phyloP scores from a whole-genome alignment of 2,888 invertebrate species.

The Allolobophora icterica region DNA sequence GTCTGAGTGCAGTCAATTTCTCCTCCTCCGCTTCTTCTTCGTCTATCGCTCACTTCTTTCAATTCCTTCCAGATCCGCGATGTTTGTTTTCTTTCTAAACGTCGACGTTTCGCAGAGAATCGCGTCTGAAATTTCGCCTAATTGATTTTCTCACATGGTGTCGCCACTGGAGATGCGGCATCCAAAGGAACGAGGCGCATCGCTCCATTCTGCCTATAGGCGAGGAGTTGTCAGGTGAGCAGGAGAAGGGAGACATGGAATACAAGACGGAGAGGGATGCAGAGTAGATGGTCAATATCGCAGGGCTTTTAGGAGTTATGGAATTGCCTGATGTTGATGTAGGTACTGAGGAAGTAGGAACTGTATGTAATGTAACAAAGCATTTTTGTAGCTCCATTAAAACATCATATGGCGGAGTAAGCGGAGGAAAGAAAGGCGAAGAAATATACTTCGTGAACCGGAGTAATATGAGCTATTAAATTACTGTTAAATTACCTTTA shows the following conservation, averaged over 20 bases:
- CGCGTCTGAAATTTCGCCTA: conserved; percentile 18
- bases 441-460: too few relatives aligned
- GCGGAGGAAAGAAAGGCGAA: too few relatives aligned
- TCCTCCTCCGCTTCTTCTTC: background rate
- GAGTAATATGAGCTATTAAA: too few relatives aligned
- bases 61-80: background rate
- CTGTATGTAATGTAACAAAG: background rate
- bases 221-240: background rate
- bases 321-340: background rate
- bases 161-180: background rate
- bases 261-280: background rate
- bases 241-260: background rate
- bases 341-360: background rate
- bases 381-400: too few relatives aligned
- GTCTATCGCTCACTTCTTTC: background rate
- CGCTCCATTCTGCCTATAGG: too few relatives aligned
- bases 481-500: too few relatives aligned
- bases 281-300: background rate
- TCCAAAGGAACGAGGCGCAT: background rate
- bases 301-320: background rate
- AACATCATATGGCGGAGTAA: too few relatives aligned
- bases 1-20: background rate
- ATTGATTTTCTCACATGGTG: conserved; percentile 21
- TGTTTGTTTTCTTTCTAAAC: conserved; percentile 26
- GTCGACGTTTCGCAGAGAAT: background rate